Conservation (phyloP, 2,888 invertebrate species). For the Chalcis sispes region DNA sequence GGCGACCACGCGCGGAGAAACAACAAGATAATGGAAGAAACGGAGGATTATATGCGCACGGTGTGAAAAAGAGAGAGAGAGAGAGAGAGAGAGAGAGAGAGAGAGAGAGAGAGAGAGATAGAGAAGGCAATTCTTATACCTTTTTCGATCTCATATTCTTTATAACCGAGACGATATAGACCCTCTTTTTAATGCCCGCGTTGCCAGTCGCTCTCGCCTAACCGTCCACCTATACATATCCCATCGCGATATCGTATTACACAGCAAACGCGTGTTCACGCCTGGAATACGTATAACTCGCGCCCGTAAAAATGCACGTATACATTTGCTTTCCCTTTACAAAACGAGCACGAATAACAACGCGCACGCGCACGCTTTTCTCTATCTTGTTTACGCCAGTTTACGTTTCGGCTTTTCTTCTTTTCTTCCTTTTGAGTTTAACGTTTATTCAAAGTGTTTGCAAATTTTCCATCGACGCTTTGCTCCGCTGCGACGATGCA, state of each 20-base stretch:
- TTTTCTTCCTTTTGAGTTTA: constrained; percentile 3
- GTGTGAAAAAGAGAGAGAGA: constrained; percentile 62
- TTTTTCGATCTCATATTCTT: constrained; percentile 64
- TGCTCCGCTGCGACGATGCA: too few relatives aligned
- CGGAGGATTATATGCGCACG: constrained; percentile 67
- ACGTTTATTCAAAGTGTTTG: not conserved
- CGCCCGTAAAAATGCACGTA: constrained; percentile 20
- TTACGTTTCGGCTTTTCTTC: not conserved
- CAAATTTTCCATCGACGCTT: too few relatives aligned
- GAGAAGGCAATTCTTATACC: constrained; percentile 62
- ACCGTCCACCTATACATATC: constrained; percentile 44
- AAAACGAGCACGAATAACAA: not conserved
- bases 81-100: too few relatives aligned
- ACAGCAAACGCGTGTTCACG: constrained; percentile 33
- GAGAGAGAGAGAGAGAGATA: too few relatives aligned
- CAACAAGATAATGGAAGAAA: constrained; percentile 72
- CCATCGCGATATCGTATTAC: constrained; percentile 56
- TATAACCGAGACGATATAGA: constrained; percentile 57
- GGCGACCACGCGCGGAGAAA: constrained; percentile 68
- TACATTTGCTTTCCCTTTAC: constrained; percentile 9
- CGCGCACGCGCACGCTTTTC: too few relatives aligned
- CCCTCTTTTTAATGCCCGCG: constrained; percentile 51
- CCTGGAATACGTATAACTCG: constrained; percentile 49
- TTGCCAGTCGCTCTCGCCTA: constrained; percentile 8
- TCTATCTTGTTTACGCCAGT: constrained; percentile 9